Percentiles rank a stretch among this genome's conserved stretches.
Conservation (phyloP, 2,797 vertebrate genomes). For the Oophaga sylvatica region DNA sequence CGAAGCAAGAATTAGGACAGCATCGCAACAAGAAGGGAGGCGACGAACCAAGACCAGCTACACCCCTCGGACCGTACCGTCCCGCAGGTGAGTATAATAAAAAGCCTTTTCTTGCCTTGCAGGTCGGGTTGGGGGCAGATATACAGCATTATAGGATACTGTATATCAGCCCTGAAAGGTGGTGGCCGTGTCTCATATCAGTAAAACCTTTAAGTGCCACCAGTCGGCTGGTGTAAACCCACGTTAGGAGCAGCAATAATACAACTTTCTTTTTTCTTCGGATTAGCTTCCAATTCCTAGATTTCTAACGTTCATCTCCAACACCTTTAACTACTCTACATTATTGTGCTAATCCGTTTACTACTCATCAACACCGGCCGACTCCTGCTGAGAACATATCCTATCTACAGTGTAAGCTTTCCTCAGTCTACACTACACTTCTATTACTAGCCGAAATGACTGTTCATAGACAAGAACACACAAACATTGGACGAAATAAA, state of each 20-base stretch:
- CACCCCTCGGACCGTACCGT: too few relatives aligned
- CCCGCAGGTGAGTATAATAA: too few relatives aligned
- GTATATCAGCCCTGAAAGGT: too few relatives aligned
- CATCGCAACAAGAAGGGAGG: too few relatives aligned
- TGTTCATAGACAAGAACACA: constrained; percentile 19
- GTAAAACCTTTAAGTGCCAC: too few relatives aligned
- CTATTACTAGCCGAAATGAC: constrained; percentile 31
- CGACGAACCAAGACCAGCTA: too few relatives aligned
- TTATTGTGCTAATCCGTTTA: constrained; percentile 33
- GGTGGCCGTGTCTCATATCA: too few relatives aligned
- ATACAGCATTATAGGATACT: too few relatives aligned
- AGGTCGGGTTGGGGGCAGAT: too few relatives aligned
- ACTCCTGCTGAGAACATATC: constrained; percentile 33
- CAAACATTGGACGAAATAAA: constrained; percentile 34
- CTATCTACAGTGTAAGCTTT: not conserved
- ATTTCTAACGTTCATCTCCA: constrained; percentile 27
- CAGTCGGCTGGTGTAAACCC: too few relatives aligned
- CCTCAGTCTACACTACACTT: constrained; percentile 27
- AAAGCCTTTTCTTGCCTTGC: too few relatives aligned
- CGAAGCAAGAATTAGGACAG: too few relatives aligned
- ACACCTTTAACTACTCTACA: constrained; percentile 41
- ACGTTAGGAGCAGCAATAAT: not conserved
- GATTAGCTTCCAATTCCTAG: constrained; percentile 31
- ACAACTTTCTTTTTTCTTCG: constrained; percentile 4
- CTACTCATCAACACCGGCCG: constrained; percentile 47